Base-by-base conservation (phyloP, 2,113 vertebrate species). In the Alligator sinensis region DNA sequence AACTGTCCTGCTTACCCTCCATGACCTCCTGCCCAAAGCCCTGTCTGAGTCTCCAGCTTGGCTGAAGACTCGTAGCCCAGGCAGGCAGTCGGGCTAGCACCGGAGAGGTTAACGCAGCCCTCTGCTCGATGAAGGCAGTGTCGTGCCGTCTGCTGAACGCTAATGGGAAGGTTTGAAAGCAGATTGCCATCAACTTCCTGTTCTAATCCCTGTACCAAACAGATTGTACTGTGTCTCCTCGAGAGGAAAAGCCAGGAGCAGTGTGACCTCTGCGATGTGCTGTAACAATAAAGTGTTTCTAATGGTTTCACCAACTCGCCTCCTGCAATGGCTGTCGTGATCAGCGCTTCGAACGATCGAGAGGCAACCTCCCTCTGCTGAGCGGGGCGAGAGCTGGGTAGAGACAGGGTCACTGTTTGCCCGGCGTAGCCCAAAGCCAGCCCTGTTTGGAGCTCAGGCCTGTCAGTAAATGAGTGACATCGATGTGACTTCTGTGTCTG, bases 221-320 rank as follows among this genome's bases (percentile, higher is more conserved):
- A 27, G 72, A 76, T 38, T 30, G 77, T 21, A 1, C 72, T 0
- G 58, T 5, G n/a, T 77, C 83, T 96, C 89, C 90, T 60, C 0
- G 90, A 7, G 91, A 92, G 90, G 94, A 84, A 86, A 92, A 62
- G 89, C 86, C 11, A 9, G 86, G 93, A 18, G 80, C 2, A n/a
- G 89, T 3, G 89, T 83, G 93, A 77, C 86, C 94, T 62, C 86
- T 19, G 59, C 2, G 54, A 8, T 38, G 77, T 22, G 85, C 90
- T 66, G 34, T 11, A 63, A 94, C 96, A 96, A 96, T 94, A 95
- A 95, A 95, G 24, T 2, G 1, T 25, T 87, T 60, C 82, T 63
- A 3, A n/a, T 28, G 80, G 57, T 9, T 76, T 76, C 82, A 13
- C n/a, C 9, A 0, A 2, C 38, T 77, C 80, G 75, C 82, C 83